A percentile compares a stretch with the other conserved stretches of the same genome.
These are phyloP conservation scores for Macaria notata DNA, from an alignment of 2,888 invertebrate genomes.

Conservation along the genomic window DNA sequence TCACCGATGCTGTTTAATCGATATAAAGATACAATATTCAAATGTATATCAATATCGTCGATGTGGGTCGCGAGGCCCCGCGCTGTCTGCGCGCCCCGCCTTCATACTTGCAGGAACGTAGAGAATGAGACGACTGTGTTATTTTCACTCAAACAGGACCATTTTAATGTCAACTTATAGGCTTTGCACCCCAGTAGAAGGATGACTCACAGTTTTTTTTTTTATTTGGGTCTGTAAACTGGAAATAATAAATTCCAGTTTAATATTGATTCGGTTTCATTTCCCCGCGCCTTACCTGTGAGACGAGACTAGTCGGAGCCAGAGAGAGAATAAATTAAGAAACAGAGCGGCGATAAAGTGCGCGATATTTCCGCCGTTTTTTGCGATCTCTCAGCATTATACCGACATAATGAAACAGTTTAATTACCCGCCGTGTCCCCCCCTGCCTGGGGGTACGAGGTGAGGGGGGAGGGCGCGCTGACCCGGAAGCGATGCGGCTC, in stretches of 20 bases:
- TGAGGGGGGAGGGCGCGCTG: conserved; percentile 42
- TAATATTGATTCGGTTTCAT: conserved; percentile 16
- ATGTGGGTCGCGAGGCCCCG: too few relatives aligned
- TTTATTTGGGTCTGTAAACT: too few relatives aligned
- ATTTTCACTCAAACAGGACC: too few relatives aligned
- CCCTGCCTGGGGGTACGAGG: conserved; percentile 5
- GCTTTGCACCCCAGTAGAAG: too few relatives aligned
- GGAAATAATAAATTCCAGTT: background rate
- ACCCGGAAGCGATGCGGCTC: conserved; percentile 63
- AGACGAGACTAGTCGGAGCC: conserved; percentile 18
- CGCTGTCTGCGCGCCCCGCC: too few relatives aligned
- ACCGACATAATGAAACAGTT: conserved; percentile 56
- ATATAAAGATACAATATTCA: too few relatives aligned
- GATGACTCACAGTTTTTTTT: too few relatives aligned
- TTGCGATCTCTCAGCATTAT: conserved; percentile 41
- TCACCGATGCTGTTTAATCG: too few relatives aligned
- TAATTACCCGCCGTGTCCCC: conserved; percentile 50
- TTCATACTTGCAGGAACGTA: too few relatives aligned
- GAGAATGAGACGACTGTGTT: too few relatives aligned
- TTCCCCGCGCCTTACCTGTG: conserved; percentile 20
- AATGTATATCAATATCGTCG: too few relatives aligned
- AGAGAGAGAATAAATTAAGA: conserved; percentile 26
- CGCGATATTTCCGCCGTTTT: conserved; percentile 33
- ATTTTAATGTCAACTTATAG: too few relatives aligned
- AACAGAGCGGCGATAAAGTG: conserved; percentile 29